Base-by-base conservation (phyloP, 2,113 vertebrate genomes). In the Centropristis striata region DNA sequence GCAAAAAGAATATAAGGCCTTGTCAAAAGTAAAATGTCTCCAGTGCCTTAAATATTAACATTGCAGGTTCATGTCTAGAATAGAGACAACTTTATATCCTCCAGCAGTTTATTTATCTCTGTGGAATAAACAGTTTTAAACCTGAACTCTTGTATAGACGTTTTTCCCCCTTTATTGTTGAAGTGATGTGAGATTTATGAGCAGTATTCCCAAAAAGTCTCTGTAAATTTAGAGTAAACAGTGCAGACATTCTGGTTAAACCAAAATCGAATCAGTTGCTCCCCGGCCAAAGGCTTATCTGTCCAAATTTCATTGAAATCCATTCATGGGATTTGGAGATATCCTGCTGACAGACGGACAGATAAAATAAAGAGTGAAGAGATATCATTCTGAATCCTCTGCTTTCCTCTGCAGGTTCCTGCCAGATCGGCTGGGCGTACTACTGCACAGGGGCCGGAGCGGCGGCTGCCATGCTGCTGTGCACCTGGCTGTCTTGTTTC, bases 371-470 rank as follows among this genome's bases (percentile, higher is more conserved):
- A 71, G 9, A 1, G 16, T 55, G 68, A 58, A n/a, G 53, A 51
- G 32, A 51, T 39, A 50, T 41, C 16, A n/a, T 14, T 44, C 57
- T 39, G n/a, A 79, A 49, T 51, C 50, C 28, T 78, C 7, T 55
- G 12, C 69, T 67, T 70, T 53, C 63, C 63, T 84, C 82, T 50
- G 53, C 90, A 99, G 98, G 98, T 32, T 96, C 96, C 55, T 99
- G 98, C 92, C 96, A 97, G 90, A 96, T 99, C 9, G 98, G 98
- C 91, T 99, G 98, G 98, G 97, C 97, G 16, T 99, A 96, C 88
- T 99, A 98, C 93, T 98, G 97, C 94, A 98, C 97, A 0, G 98
- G 97, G 0, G 97, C 96, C 0, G 97, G 97, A 0, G 97, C 97
- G 0, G 97, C 94, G 0, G 89, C 92, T 0, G 96, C 97, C 84